Conservation (phyloP, 2,888 invertebrate genomes). For the Orchesella flavescens region DNA sequence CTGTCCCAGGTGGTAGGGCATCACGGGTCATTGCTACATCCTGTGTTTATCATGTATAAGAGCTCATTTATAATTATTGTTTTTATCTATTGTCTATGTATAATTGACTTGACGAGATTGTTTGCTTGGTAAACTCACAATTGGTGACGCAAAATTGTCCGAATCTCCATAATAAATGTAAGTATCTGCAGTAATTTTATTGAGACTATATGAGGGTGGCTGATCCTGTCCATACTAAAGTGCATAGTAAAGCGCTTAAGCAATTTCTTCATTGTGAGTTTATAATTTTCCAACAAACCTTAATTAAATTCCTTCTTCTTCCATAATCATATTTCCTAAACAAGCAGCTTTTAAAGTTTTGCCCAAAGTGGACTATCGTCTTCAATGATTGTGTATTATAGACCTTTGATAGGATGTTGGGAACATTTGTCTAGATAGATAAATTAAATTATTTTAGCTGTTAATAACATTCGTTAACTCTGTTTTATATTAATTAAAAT, state of each 20-base stretch:
- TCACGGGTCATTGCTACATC: constrained; percentile 3
- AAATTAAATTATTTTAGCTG: neutral
- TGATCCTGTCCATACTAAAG: constrained; percentile 18
- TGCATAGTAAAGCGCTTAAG: too few species aligned
- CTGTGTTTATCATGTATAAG: too few species aligned
- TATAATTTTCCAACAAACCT: too few species aligned
- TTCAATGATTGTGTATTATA: constrained; percentile 15
- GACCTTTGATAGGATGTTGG: constrained; percentile 31
- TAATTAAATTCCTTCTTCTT: neutral
- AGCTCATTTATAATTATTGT: neutral
- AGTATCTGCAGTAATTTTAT: neutral
- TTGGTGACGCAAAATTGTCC: constrained; percentile 43
- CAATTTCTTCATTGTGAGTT: too few species aligned
- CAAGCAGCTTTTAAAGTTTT: constrained; percentile 36
- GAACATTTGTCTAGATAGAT: constrained; percentile 39
- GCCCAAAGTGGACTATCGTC: constrained; percentile 31
- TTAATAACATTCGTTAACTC: too few species aligned
- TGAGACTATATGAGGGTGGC: constrained; percentile 29
- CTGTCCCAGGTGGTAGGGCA: neutral
- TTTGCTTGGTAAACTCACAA: constrained; percentile 14
- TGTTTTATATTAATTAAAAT: neutral
- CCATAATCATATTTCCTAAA: constrained; percentile 44
- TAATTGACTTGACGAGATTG: too few species aligned
- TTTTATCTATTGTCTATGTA: too few species aligned
- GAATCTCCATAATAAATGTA: constrained; percentile 36